Evolutionary conservation across 2,888 invertebrate genomes (phyloP), one percentile per base, ranked within the genome.

Genomic region (Protophormia terraenovae): DNA sequence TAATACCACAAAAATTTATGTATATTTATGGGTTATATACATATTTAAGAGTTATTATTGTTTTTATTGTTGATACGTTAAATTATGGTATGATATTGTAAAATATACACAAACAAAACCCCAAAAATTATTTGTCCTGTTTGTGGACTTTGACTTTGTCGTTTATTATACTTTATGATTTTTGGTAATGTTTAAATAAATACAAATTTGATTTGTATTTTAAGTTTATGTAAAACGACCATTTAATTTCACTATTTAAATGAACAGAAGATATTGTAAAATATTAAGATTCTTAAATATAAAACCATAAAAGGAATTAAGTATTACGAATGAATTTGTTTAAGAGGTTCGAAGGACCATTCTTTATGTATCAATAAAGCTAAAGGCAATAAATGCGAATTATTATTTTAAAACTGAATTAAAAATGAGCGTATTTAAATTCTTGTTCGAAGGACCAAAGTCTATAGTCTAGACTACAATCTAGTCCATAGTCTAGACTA

Each of bases 1-100:
- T 84, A 82, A 84, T 82, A 78, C 84, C 82, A 58, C 84, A 84
- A 12, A 76, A 73, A 84, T 84, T 82, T 84, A 84, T 84, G 67
- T 73, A 53, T 45, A 50, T 50, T 22, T 50, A 53, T 66, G 32
- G 41, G n/a, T 55, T 2, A n/a, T n/a, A n/a, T n/a, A n/a, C 27
- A 47, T 38, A 47, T 8, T 8, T 41, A 12, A n/a, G 27, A 77
- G 16, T 53, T 45, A 22, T 64, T 16, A 12, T 16, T 66, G 55
- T 58, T 27, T 58, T 69, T 69, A 32, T 69, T 60, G 47, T 53
- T 71, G 71, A 32, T 72, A 50, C 12, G 62, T 62, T 64, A 79
- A 72, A 64, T 64, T 60, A 60, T 41, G 22, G 53, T 10, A 29
- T 66, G 29, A 14, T 45, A 6, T 24, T 14, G 14, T 38, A 64